These are phyloP conservation scores for Leptosomus discolor DNA, from an alignment of 2,113 vertebrate genomes.

Conservation along the genomic window DNA sequence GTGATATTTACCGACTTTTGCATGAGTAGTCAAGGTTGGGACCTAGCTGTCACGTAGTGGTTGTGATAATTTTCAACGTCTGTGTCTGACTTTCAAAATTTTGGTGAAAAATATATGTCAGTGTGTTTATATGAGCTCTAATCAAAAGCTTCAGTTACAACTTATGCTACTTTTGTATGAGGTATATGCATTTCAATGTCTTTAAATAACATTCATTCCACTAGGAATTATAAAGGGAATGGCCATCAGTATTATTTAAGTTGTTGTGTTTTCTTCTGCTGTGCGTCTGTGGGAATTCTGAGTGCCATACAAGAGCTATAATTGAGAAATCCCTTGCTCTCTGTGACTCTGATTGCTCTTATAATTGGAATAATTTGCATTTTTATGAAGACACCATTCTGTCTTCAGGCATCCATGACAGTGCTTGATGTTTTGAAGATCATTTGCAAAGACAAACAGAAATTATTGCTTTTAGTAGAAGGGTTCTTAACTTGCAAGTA, in stretches of 20 bases:
- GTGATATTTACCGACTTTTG: background rate
- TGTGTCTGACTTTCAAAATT: background rate
- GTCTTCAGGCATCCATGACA: slow-evolving; percentile 2
- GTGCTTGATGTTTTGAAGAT: slow-evolving; percentile 18
- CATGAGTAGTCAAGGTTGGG: background rate
- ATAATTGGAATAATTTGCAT: slow-evolving; percentile 42
- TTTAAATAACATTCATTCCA: background rate
- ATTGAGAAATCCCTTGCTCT: slow-evolving; percentile 31
- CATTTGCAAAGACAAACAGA: slow-evolving; percentile 10
- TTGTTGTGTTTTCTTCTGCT: background rate
- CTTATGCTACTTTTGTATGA: background rate
- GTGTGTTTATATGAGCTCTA: background rate
- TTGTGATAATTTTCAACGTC: background rate
- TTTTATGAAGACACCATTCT: slow-evolving; percentile 44
- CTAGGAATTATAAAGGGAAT: slow-evolving; percentile 2
- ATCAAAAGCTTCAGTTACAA: background rate
- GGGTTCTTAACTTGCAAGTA: background rate
- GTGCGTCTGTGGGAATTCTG: background rate
- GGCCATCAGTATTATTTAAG: slow-evolving; percentile 1
- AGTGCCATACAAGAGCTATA: slow-evolving; percentile 14
- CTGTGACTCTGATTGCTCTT: slow-evolving; percentile 10
- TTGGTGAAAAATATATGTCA: background rate
- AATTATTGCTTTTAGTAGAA: slow-evolving; percentile 31
- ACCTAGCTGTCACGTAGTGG: background rate
- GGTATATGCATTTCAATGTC: background rate